phyloP scores from a whole-genome alignment of 2,797 vertebrate genomes.

The Pygocentrus nattereri region DNA sequence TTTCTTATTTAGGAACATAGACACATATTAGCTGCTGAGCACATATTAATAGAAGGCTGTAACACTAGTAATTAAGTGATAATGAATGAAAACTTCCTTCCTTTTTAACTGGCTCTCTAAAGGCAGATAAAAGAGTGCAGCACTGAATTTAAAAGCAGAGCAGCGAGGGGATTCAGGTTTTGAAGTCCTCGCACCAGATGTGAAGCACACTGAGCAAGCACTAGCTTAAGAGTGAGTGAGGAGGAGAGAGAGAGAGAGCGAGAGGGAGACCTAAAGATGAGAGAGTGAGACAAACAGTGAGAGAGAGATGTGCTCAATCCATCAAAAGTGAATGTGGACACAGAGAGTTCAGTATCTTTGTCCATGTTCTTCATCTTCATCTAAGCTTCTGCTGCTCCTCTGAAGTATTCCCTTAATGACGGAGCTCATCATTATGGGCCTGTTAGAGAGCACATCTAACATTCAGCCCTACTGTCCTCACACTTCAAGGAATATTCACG shows the following conservation, averaged over 20 bases:
- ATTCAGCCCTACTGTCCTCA: not conserved
- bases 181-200: conserved; percentile 52
- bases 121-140: conserved; percentile 48
- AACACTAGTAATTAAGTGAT: conserved; percentile 48
- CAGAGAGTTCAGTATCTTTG: conserved; percentile 59
- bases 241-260: conserved; percentile 24
- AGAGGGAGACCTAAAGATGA: conserved; percentile 16
- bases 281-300: conserved; percentile 16
- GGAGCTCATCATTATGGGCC: not conserved
- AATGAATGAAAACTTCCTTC: conserved; percentile 45
- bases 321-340: conserved; percentile 26
- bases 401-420: conserved; percentile 3
- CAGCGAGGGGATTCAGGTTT: conserved; percentile 47
- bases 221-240: conserved; percentile 1
- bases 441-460: conserved; percentile 22
- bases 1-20: conserved; percentile 24
- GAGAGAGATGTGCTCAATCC: conserved; percentile 22
- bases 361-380: conserved; percentile 51
- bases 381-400: not conserved
- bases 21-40: conserved; percentile 40
- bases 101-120: conserved; percentile 60
- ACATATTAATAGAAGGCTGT: conserved; percentile 48
- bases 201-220: conserved; percentile 9
- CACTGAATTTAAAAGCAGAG: conserved; percentile 51
- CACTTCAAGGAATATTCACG: not conserved